Percentiles rank a stretch among this genome's conserved stretches.
phyloP scores from a whole-genome alignment of 2,113 vertebrate species.

The Microcebus lehilahytsara region DNA sequence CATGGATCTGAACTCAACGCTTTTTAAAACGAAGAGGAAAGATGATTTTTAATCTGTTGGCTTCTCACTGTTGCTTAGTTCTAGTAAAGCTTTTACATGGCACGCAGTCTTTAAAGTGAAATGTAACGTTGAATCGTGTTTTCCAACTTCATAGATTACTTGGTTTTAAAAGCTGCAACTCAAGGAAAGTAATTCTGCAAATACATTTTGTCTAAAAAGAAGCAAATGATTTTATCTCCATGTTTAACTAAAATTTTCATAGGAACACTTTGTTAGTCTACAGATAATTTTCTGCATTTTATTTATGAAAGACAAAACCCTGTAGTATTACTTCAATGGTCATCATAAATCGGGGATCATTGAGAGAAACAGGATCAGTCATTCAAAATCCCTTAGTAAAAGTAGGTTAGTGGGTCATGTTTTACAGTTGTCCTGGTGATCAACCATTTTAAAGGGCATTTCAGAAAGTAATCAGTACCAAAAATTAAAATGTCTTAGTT shows the following conservation, averaged over 20 bases:
- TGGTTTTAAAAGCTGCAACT: neutral
- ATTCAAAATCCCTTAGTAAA: constrained; percentile 43
- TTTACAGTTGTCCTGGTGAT: constrained; percentile 22
- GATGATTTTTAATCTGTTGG: neutral
- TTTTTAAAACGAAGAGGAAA: constrained; percentile 45
- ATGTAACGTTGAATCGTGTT: neutral
- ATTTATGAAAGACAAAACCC: constrained; percentile 42
- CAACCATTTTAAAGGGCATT: neutral
- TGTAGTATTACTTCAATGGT: neutral
- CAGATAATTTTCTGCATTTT: constrained; percentile 35
- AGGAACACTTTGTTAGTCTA: neutral
- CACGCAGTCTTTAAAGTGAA: constrained; percentile 13
- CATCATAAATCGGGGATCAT: constrained; percentile 13
- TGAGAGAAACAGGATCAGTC: constrained; percentile 53
- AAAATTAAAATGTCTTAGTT: constrained; percentile 9
- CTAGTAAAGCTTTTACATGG: neutral
- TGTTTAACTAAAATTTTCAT: neutral
- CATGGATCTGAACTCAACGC: neutral
- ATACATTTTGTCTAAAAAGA: constrained; percentile 1
- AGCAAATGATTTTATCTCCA: neutral
- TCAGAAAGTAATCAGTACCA: constrained; percentile 30
- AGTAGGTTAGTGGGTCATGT: constrained; percentile 36
- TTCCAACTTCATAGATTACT: neutral
- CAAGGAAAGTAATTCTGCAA: neutral
- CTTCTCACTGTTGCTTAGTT: neutral